phyloP scores from a whole-genome alignment of 2,113 vertebrate species.

The Himantopus leucocephalus region DNA sequence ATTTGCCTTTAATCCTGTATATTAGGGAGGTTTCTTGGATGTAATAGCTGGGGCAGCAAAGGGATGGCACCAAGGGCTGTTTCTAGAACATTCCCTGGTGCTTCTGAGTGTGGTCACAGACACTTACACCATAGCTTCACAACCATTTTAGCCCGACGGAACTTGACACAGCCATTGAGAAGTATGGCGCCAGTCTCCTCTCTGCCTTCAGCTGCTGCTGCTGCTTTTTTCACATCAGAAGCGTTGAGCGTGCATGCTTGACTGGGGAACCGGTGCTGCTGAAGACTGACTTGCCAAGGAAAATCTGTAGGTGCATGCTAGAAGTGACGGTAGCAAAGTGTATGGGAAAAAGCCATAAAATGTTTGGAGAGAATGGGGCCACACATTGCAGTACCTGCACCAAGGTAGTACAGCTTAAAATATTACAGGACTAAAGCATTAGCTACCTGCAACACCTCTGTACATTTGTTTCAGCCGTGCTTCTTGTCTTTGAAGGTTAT shows the following conservation, averaged over 20 bases:
- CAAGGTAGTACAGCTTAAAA: background rate
- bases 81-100: background rate
- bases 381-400: background rate
- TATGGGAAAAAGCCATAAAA: background rate
- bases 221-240: background rate
- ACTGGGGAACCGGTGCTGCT: background rate
- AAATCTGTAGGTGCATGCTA: background rate
- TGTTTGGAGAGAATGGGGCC: background rate
- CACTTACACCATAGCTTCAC: background rate
- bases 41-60: background rate
- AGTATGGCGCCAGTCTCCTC: background rate
- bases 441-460: background rate
- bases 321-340: background rate
- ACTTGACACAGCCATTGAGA: background rate
- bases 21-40: background rate
- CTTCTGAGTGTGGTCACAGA: background rate
- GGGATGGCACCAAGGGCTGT: background rate
- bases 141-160: background rate
- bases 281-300: background rate
- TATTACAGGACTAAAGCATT: background rate
- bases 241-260: accelerated
- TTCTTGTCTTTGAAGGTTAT: background rate
- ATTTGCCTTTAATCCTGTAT: background rate
- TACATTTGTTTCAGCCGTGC: background rate
- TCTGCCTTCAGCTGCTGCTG: background rate